phyloP scores from a whole-genome alignment of 2,797 vertebrate genomes.

The Crenuchus spilurus region DNA sequence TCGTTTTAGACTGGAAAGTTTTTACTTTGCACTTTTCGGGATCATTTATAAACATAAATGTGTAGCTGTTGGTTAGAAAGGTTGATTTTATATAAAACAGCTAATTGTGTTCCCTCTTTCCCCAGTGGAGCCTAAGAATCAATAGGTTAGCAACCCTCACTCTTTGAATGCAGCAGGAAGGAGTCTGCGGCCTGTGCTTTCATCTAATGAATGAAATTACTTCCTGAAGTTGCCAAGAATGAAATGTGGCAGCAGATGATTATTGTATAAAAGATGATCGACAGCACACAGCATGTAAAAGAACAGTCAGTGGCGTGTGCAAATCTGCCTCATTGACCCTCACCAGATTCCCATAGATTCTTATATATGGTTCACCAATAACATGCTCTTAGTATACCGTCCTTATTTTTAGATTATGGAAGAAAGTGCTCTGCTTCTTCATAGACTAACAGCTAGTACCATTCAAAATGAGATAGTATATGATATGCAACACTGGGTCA shows the following conservation, averaged over 20 bases:
- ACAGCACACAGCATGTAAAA: constrained; percentile 23
- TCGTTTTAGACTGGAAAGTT: not conserved
- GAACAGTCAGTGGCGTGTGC: constrained; percentile 13
- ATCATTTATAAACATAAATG: no score
- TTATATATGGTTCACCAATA: constrained; percentile 23
- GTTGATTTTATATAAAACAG: not conserved
- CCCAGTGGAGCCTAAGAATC: not conserved
- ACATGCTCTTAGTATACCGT: constrained; percentile 19
- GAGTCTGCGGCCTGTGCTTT: not conserved
- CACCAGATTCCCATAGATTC: constrained; percentile 16
- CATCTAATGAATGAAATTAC: not conserved
- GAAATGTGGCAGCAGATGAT: constrained; percentile 3
- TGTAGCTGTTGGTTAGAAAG: no score
- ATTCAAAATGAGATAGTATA: constrained; percentile 38
- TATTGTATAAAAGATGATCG: not conserved
- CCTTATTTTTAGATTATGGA: constrained; percentile 33
- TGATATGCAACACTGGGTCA: constrained; percentile 60
- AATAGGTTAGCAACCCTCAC: not conserved
- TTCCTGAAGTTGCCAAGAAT: constrained; percentile 2
- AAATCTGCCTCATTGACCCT: constrained; percentile 21
- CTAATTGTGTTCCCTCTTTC: no score
- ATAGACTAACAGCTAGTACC: not conserved
- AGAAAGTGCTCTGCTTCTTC: constrained; percentile 24
- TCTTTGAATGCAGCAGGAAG: not conserved
- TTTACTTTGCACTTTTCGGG: no score